Conservation (phyloP, 1,140 invertebrate species). For the Lasioglossum albipes region DNA sequence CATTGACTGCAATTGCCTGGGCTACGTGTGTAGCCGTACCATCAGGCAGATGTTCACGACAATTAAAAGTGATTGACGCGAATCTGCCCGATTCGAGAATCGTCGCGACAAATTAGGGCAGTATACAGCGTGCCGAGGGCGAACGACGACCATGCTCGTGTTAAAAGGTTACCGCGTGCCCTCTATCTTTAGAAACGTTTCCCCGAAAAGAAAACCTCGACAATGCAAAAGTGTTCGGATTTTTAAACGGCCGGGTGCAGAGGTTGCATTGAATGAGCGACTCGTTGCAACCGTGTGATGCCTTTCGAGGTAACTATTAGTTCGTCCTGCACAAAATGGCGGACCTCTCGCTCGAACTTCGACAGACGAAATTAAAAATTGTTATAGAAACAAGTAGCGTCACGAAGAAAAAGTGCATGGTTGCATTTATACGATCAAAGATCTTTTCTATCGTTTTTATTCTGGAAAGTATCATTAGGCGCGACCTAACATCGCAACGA, state of each 20-base stretch:
- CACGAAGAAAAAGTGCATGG: no score
- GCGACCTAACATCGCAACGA: no score
- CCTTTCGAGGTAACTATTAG: neutral
- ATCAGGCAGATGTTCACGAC: constrained; percentile 55
- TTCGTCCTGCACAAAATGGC: neutral
- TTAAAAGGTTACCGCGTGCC: constrained; percentile 46
- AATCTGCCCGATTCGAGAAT: constrained; percentile 53
- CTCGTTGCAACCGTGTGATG: neutral
- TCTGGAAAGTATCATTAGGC: no score
- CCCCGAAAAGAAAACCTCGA: constrained; percentile 24
- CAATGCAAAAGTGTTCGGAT: constrained; percentile 28
- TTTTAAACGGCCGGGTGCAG: constrained; percentile 19
- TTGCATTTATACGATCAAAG: no score
- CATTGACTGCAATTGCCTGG: constrained; percentile 34
- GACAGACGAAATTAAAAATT: neutral
- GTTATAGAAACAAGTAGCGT: no score
- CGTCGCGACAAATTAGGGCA: constrained; percentile 39
- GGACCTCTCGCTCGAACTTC: neutral
- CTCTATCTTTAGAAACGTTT: constrained; percentile 58
- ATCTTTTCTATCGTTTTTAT: no score
- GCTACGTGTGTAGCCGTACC: constrained; percentile 21
- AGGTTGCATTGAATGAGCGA: neutral
- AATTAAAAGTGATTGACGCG: constrained; percentile 69
- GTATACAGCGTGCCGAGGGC: constrained; percentile 25
- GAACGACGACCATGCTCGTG: constrained; percentile 18